phyloP scores from a whole-genome alignment of 2,888 invertebrate species.

The Apamea epomidion region DNA sequence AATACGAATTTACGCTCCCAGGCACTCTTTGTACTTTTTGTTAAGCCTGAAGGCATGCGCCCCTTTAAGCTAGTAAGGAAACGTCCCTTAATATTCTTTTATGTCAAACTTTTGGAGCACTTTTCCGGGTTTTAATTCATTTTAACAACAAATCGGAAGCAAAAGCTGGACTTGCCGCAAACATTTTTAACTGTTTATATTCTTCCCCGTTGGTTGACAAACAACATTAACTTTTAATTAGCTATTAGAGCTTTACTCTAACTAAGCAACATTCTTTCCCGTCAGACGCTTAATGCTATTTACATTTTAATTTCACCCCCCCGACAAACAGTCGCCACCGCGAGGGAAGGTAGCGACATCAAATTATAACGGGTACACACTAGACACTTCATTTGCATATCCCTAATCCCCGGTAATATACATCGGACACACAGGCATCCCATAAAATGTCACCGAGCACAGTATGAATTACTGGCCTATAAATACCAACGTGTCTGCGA shows the following conservation, averaged over 20 bases:
- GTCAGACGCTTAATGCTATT: conserved; percentile 48
- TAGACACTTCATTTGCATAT: conserved; percentile 80
- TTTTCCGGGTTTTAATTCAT: conserved; percentile 38
- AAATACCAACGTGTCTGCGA: conserved; percentile 85
- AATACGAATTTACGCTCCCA: conserved; percentile 53
- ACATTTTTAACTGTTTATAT: conserved; percentile 26
- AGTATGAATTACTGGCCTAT: conserved; percentile 86
- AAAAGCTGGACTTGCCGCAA: conserved; percentile 37
- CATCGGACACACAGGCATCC: conserved; percentile 80
- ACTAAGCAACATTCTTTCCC: conserved; percentile 41
- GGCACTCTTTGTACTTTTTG: conserved; percentile 55
- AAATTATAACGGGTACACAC: conserved; percentile 67
- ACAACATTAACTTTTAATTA: conserved; percentile 44
- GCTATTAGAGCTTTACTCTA: conserved; percentile 30
- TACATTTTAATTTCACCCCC: conserved; percentile 58
- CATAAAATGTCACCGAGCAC: conserved; percentile 84
- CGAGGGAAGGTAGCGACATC: conserved; percentile 63
- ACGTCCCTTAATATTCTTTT: conserved; percentile 57
- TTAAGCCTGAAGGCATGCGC: conserved; percentile 43
- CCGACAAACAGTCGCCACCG: conserved; percentile 48
- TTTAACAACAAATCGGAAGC: conserved; percentile 44
- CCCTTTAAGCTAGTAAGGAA: conserved; percentile 52
- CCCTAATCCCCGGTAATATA: conserved; percentile 75
- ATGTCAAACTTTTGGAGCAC: conserved; percentile 48
- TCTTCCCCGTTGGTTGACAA: conserved; percentile 35